phyloP scores from a whole-genome alignment of 1,140 invertebrate species.

The Melanaphis sacchari region DNA sequence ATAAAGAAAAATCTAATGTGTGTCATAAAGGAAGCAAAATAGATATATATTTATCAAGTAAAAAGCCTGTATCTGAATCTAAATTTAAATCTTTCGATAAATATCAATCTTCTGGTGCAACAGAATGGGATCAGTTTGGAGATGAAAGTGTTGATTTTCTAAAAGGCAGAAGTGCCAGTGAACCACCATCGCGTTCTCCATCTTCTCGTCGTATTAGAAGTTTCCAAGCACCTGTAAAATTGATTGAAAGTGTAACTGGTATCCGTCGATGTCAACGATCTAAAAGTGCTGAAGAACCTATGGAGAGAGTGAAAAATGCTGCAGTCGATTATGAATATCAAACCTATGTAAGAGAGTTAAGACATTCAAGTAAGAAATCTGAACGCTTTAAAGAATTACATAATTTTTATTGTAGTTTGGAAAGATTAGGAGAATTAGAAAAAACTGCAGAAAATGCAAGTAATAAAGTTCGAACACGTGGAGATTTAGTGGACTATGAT shows the following conservation, averaged over 20 bases:
- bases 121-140: constrained; percentile 42
- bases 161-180: constrained; percentile 65
- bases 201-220: constrained; percentile 71
- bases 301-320: constrained; percentile 49
- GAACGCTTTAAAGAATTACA: constrained; percentile 85
- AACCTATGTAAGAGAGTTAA: constrained; percentile 74
- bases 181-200: constrained; percentile 68
- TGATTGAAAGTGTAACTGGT: constrained; percentile 62
- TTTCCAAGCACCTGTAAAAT: constrained; percentile 63
- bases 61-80: constrained; percentile 75
- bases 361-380: constrained; percentile 77
- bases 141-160: constrained; percentile 36
- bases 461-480: constrained; percentile 72
- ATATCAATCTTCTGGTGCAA: background rate
- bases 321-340: constrained; percentile 68
- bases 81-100: constrained; percentile 73
- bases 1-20: constrained; percentile 14
- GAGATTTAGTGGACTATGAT: constrained; percentile 85
- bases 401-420: constrained; percentile 84
- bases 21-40: constrained; percentile 32
- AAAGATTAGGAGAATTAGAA: constrained; percentile 83
- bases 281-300: constrained; percentile 53
- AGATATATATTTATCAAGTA: constrained; percentile 70
- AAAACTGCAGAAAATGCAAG: constrained; percentile 75
- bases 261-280: constrained; percentile 60